Percentiles rank a stretch among this genome's conserved stretches.
Conservation (phyloP, 1,140 invertebrate species). For the Scaptodrosophila lebanonensis region DNA sequence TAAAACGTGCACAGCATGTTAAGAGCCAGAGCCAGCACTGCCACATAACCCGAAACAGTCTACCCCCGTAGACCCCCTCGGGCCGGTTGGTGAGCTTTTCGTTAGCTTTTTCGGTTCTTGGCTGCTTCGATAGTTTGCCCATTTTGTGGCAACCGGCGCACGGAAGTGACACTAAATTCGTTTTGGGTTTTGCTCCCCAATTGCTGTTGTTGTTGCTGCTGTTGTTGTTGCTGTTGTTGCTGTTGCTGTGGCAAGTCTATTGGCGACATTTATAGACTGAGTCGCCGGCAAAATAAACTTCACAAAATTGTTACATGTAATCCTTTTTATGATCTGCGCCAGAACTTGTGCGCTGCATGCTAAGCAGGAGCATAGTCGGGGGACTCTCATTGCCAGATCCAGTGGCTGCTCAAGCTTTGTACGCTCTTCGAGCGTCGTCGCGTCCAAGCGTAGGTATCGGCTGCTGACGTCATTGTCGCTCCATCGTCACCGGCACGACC, state of each 20-base stretch:
- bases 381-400: conserved; percentile 58
- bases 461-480: neutral
- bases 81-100: neutral
- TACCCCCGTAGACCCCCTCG: neutral
- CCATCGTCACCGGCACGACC: neutral
- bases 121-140: conserved; percentile 57
- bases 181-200: conserved; percentile 64
- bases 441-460: conserved; percentile 48
- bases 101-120: conserved; percentile 1
- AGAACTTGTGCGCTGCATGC: conserved; percentile 58
- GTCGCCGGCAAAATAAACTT: conserved; percentile 45
- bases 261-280: conserved; percentile 15
- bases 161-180: conserved; percentile 74
- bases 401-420: conserved; percentile 35
- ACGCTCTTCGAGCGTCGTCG: conserved; percentile 7
- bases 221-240: neutral
- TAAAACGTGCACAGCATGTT: conserved; percentile 67
- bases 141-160: conserved; percentile 44
- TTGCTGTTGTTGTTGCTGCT: conserved; percentile 29
- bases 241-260: neutral
- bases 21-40: conserved; percentile 35
- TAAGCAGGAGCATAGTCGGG: conserved; percentile 31
- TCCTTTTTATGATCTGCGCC: conserved; percentile 68
- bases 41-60: conserved; percentile 11
- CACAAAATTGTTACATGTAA: conserved; percentile 68